Base-by-base conservation (phyloP, 2,888 invertebrate genomes). In the Achlya flavicornis region DNA sequence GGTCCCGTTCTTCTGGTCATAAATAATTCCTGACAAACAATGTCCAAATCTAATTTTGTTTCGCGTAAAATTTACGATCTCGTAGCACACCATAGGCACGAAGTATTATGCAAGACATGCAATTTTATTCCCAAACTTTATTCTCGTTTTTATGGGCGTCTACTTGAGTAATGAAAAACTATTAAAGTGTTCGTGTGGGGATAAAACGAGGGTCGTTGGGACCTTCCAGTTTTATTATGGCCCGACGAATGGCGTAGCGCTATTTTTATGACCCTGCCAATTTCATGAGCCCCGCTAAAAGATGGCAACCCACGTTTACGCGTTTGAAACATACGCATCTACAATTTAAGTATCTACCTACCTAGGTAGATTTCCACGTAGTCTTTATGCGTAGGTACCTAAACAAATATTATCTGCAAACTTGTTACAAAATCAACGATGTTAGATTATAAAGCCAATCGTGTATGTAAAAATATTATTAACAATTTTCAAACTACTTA, bases 81-180 rank as follows among this genome's bases (percentile, higher is more conserved):
- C 72, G 65, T 75, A 75, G 75, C 79, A 75, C 77, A 79, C 78
- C 79, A 72, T 79, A 80, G 81, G 86, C 86, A 78, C 73, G 67
- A 67, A 73, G 84, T 79, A 88, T 90, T 91, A 91, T 92, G 92
- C 92, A 92, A 86, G 86, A 78, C 84, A 84, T 90, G 91, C 92
- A 91, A 92, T 92, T 92, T 92, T 91, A 92, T 88, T 89, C 80
- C 84, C 85, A 77, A 86, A 86, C 80, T 90, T 90, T 90, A 91
- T 91, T 81, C 80, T 77, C 77, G 76, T 88, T 91, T 92, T 92
- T 91, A 90, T 85, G 76, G 81, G 76, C 86, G 84, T 92, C 92
- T 92, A 91, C 91, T 92, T 91, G 91, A 92, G 92, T 92, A 92
- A 92, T 92, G 92, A 92, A 92, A 92, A 91, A 91, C 92, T 90